Percentiles rank a stretch among this genome's conserved stretches.
Evolutionary conservation across 2,888 invertebrate species (phyloP).

Genomic region (Phyllotreta striolata): DNA sequence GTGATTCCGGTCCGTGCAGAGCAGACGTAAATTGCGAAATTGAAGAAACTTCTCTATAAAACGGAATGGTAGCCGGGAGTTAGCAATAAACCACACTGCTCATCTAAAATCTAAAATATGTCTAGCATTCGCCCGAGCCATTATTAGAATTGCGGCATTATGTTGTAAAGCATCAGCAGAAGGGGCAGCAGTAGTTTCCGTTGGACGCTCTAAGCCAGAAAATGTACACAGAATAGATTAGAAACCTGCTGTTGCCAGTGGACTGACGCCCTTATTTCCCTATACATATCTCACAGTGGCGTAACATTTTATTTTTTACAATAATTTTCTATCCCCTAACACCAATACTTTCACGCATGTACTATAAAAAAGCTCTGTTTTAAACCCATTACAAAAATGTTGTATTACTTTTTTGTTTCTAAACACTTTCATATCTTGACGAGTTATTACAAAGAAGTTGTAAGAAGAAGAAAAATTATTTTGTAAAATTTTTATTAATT

Average conservation of each 20-base stretch:
- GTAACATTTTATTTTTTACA: conserved; percentile 1
- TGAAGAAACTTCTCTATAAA: conserved; percentile 37
- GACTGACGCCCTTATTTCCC: conserved; percentile 24
- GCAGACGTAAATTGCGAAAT: conserved; percentile 7
- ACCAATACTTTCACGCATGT: no score
- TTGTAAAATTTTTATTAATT: no score
- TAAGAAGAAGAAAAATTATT: no score
- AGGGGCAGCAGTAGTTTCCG: conserved; percentile 50
- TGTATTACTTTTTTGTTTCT: no score
- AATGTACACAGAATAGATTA: conserved; percentile 51
- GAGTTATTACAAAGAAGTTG: no score
- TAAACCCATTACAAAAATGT: no score
- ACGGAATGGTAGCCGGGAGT: conserved; percentile 28
- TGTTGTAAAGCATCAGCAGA: conserved; percentile 46
- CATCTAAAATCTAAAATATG: conserved; percentile 49
- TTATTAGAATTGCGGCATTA: conserved; percentile 52
- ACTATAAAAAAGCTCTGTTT: no score
- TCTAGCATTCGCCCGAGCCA: conserved; percentile 48
- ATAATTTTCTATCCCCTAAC: no score
- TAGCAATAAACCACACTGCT: conserved; percentile 42
- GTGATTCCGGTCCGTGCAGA: conserved; percentile 13
- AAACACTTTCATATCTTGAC: no score
- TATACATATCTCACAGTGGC: conserved; percentile 22
- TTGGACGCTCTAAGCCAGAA: conserved; percentile 46
- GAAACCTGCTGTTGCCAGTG: conserved; percentile 42